A percentile compares a stretch with the other conserved stretches of the same genome.
Evolutionary conservation across 2,888 invertebrate species (phyloP).

Genomic region (Chironomus tentans): DNA sequence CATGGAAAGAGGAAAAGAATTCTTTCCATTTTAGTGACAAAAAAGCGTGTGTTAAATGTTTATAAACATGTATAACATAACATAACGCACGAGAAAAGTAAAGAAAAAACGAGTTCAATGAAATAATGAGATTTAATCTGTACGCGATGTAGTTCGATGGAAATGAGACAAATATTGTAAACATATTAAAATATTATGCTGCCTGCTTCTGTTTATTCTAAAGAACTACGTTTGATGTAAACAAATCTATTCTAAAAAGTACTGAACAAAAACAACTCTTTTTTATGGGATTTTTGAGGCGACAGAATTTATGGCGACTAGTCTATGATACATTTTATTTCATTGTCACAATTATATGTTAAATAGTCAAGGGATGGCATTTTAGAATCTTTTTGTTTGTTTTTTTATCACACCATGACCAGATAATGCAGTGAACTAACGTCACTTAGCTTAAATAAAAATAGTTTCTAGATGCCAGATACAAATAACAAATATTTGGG

Average conservation of each 20-base stretch:
- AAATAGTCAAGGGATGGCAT: no score
- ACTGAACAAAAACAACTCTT: background rate
- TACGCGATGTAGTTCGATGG: background rate
- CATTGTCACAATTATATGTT: no score
- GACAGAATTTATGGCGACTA: background rate
- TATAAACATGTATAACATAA: no score
- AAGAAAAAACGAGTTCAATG: background rate
- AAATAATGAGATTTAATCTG: no score
- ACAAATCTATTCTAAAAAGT: background rate
- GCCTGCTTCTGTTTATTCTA: background rate
- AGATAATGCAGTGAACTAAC: no score
- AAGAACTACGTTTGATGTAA: background rate
- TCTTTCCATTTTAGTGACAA: slow-evolving; percentile 5
- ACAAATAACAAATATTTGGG: no score
- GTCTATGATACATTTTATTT: background rate
- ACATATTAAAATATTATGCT: background rate
- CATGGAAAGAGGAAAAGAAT: background rate
- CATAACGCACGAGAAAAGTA: background rate
- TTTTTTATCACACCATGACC: no score
- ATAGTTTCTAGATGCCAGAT: no score
- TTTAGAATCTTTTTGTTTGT: no score
- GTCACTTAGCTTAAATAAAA: no score
- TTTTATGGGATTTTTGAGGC: background rate
- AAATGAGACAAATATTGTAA: background rate
- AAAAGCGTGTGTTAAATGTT: background rate